A percentile compares a stretch with the other conserved stretches of the same genome.
Evolutionary conservation across 2,888 invertebrate genomes (phyloP).

Genomic region (Cataglyphis livida): DNA sequence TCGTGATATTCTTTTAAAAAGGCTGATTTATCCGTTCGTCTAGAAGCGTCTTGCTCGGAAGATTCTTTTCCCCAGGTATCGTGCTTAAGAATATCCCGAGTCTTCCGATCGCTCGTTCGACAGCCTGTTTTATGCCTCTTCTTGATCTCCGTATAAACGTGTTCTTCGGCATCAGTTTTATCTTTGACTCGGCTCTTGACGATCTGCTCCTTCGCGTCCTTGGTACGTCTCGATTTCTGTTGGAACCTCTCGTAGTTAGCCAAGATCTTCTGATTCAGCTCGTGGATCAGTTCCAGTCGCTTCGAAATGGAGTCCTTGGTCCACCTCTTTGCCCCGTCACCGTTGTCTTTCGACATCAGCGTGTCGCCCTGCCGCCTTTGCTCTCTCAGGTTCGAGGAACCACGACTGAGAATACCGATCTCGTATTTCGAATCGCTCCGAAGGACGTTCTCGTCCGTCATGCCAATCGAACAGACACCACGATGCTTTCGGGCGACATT

Average conservation of each 20-base stretch:
- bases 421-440: constrained; percentile 80
- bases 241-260: constrained; percentile 82
- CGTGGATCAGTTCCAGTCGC: constrained; percentile 82
- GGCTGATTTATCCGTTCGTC: constrained; percentile 67
- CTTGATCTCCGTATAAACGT: constrained; percentile 72
- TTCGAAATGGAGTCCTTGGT: constrained; percentile 81
- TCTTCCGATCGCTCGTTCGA: constrained; percentile 32
- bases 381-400: constrained; percentile 57
- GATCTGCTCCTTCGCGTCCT: constrained; percentile 54
- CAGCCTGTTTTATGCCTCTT: constrained; percentile 57
- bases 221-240: constrained; percentile 77
- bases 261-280: constrained; percentile 83
- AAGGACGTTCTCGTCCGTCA: constrained; percentile 71
- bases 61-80: constrained; percentile 45
- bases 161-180: constrained; percentile 55
- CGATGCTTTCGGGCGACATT: constrained; percentile 63
- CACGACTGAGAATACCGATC: constrained; percentile 73
- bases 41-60: constrained; percentile 44
- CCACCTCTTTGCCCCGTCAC: constrained; percentile 68
- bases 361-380: constrained; percentile 60
- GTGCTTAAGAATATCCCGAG: constrained; percentile 20
- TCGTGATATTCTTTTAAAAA: constrained; percentile 68
- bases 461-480: constrained; percentile 54
- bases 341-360: constrained; percentile 27
- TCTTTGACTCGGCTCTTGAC: constrained; percentile 26